phyloP scores from a whole-genome alignment of 2,113 vertebrate species.

The Sinocyclocheilus grahami region DNA sequence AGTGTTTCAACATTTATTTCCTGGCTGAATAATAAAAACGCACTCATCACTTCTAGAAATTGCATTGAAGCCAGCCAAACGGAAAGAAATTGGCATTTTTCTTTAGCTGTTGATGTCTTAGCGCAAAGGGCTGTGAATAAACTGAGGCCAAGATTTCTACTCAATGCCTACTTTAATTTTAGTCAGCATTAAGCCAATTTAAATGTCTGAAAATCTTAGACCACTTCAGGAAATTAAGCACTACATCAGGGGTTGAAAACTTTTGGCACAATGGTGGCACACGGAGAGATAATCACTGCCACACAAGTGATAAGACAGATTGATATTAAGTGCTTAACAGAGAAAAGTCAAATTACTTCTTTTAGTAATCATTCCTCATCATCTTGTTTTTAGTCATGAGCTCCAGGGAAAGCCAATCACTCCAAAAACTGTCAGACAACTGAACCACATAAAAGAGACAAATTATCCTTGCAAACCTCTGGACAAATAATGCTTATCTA shows the following conservation, averaged over 20 bases:
- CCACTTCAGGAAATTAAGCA: not conserved
- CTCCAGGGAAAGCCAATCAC: not conserved
- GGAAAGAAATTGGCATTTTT: not conserved
- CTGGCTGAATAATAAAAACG: not conserved
- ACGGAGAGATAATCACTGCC: not conserved
- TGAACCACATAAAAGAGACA: not conserved
- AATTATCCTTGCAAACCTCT: not conserved
- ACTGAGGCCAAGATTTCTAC: not conserved
- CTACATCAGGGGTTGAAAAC: not conserved
- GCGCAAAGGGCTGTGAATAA: not conserved
- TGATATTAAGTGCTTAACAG: not conserved
- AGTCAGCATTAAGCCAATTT: not conserved
- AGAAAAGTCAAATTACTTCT: not conserved
- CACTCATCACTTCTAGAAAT: not conserved
- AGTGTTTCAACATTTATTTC: constrained; percentile 2
- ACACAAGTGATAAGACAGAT: not conserved
- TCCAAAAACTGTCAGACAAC: not conserved
- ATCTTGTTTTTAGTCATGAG: not conserved
- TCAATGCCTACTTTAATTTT: not conserved
- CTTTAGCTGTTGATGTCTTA: not conserved
- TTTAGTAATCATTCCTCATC: no score
- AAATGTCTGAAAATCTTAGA: not conserved
- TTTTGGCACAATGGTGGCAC: not conserved
- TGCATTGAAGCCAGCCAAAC: not conserved
- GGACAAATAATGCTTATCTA: not conserved